phyloP scores from a whole-genome alignment of 2,888 invertebrate genomes.

The Bedellia somnulentella region DNA sequence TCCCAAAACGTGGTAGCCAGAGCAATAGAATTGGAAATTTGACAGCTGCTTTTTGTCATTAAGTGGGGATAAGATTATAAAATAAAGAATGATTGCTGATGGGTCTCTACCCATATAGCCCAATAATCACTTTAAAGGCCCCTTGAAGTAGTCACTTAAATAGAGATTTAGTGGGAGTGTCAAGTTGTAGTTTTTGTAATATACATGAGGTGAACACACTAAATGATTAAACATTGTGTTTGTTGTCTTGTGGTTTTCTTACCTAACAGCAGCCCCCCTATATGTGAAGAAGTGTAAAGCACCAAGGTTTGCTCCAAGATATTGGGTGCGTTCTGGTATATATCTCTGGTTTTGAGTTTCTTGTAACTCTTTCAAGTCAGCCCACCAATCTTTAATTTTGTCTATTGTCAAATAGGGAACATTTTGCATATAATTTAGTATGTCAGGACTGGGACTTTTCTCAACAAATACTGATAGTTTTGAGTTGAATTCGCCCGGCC shows the following conservation, averaged over 20 bases:
- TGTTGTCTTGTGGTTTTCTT: conserved; percentile 11
- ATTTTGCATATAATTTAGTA: conserved; percentile 42
- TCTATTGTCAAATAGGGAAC: conserved; percentile 53
- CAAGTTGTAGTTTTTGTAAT: too few relatives aligned
- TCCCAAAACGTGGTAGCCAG: too few relatives aligned
- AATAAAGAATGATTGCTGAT: too few relatives aligned
- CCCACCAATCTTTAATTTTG: conserved; percentile 61
- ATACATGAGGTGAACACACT: too few relatives aligned
- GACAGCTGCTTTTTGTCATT: too few relatives aligned
- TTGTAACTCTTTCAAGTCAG: conserved; percentile 35
- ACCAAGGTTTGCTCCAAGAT: conserved; percentile 79
- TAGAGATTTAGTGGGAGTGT: too few relatives aligned
- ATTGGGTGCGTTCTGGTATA: conserved; percentile 59
- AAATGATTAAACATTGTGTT: too few relatives aligned
- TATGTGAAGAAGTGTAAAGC: conserved; percentile 82
- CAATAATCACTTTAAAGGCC: too few relatives aligned
- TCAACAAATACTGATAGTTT: conserved; percentile 59
- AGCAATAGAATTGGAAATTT: too few relatives aligned
- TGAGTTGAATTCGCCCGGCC: conserved; percentile 59
- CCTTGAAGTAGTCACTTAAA: too few relatives aligned
- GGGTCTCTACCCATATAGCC: too few relatives aligned
- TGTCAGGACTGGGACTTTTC: conserved; percentile 35
- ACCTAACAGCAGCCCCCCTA: conserved; percentile 75
- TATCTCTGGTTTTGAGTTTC: conserved; percentile 64
- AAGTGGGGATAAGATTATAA: too few relatives aligned